phyloP scores from a whole-genome alignment of 2,888 invertebrate species.

The Cactoblastis cactorum region DNA sequence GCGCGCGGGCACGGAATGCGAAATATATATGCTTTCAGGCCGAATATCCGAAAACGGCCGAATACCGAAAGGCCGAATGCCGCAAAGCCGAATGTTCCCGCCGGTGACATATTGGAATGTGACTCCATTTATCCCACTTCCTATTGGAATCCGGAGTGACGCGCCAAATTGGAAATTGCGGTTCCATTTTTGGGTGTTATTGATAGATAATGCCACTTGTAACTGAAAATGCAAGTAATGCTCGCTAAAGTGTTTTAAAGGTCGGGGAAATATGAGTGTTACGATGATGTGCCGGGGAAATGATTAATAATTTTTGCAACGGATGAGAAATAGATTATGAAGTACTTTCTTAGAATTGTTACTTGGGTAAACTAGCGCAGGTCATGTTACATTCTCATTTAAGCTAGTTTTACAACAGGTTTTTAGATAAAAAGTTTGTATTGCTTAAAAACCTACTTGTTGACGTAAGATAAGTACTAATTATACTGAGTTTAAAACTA shows the following conservation, averaged over 20 bases:
- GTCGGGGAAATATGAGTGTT: conserved; percentile 25
- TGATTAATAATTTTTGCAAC: conserved; percentile 16
- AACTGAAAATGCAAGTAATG: conserved; percentile 39
- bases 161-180: conserved; percentile 77
- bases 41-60: conserved; percentile 60
- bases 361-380: no score
- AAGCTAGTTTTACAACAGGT: no score
- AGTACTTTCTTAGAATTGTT: no score
- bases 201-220: conserved; percentile 68
- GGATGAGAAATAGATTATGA: conserved; percentile 10
- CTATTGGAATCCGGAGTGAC: conserved; percentile 79
- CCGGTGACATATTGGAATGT: conserved; percentile 78
- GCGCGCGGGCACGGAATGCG: conserved; percentile 54
- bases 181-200: conserved; percentile 73
- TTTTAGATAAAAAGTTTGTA: no score
- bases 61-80: conserved; percentile 47
- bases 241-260: conserved; percentile 26
- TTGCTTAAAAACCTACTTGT: no score
- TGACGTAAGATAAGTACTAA: no score
- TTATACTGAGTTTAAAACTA: no score
- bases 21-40: conserved; percentile 18
- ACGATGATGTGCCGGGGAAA: conserved; percentile 20
- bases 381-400: no score
- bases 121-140: conserved; percentile 78
- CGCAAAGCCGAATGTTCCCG: conserved; percentile 69